Base-by-base conservation (phyloP, 2,113 vertebrate species). In the Odobenus rosmarus region DNA sequence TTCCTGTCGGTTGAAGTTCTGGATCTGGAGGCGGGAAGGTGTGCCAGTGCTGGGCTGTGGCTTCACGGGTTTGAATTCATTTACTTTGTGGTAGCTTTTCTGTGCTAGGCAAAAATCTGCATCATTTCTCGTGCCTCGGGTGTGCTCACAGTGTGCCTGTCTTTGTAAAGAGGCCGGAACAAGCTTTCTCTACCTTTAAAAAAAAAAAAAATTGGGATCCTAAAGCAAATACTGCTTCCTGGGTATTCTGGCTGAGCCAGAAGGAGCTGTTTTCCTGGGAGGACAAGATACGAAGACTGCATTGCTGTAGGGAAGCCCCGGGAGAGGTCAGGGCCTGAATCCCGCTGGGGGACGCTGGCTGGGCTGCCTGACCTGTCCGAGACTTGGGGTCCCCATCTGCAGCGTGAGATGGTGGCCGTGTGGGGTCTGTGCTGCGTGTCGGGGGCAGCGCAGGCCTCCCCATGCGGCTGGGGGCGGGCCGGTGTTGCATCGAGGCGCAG, bases 41-140 rank as follows among this genome's bases (percentile, higher is more conserved):
- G 28, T 51, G n/a, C 36, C 1, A 13, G 16, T 36, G 14, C 72
- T 1, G 31, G 39, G n/a, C 14, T 0, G 72, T 6, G 15, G n/a
- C n/a, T 2, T 6, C 0, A 1, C 3, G 23, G 36, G 9, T 28
- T 28, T 31, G 69, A 15, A 1, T 28, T 15, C 13, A 1, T 15
- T n/a, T 12, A 2, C 51, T 0, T 0, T 0, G 23, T 2, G 0
- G 5, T 1, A 0, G 26, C 7, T 15, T 13, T 31, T 24, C 42
- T 11, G 46, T 0, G 6, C 88, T 3, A 23, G 2, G 31, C 24
- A 14, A 19, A 13, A 1, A 2, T 1, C 10, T 5, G 7, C 0
- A 31, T 23, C 2, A 4, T 6, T 31, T 6, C 74, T 16, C 0
- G 49, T 1, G 11, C 49, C 59, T 13, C 23, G 9, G 3, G 6